phyloP scores from a whole-genome alignment of 2,797 vertebrate species.

The Clarias fuscus region DNA sequence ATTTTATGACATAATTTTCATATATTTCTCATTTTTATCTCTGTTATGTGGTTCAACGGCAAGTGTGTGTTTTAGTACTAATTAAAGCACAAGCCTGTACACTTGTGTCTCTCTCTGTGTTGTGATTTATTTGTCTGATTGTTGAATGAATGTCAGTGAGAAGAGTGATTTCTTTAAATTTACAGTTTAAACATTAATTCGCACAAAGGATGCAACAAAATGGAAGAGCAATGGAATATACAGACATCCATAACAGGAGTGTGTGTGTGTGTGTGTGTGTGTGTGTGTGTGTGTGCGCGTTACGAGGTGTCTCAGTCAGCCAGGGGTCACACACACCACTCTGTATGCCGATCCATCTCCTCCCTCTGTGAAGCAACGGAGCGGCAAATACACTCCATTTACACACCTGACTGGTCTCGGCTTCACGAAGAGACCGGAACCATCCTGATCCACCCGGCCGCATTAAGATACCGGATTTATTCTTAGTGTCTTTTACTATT shows the following conservation, averaged over 20 bases:
- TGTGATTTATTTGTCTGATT: neutral
- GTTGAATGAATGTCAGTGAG: neutral
- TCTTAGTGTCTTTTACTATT: too few species aligned
- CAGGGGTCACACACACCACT: constrained; percentile 1
- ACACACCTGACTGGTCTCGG: constrained; percentile 52
- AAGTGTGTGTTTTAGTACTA: neutral
- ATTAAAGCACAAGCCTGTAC: constrained; percentile 55
- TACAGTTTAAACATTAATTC: neutral
- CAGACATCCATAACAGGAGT: neutral
- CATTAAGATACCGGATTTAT: constrained; percentile 31
- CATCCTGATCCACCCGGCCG: constrained; percentile 28
- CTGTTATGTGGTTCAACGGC: neutral
- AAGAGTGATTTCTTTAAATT: neutral
- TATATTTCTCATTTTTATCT: neutral
- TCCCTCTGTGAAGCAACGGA: constrained; percentile 43
- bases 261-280: neutral
- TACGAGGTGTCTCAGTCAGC: neutral
- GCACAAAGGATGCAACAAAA: neutral
- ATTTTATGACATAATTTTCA: neutral
- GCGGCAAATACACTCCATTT: constrained; percentile 57
- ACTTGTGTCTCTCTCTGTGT: constrained; percentile 40
- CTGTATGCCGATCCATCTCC: constrained; percentile 41
- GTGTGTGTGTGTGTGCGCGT: neutral
- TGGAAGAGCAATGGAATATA: too few species aligned
- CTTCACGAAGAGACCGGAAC: constrained; percentile 24